Evolutionary conservation across 2,888 invertebrate species (phyloP).

Genomic region (Mythimna albipuncta): DNA sequence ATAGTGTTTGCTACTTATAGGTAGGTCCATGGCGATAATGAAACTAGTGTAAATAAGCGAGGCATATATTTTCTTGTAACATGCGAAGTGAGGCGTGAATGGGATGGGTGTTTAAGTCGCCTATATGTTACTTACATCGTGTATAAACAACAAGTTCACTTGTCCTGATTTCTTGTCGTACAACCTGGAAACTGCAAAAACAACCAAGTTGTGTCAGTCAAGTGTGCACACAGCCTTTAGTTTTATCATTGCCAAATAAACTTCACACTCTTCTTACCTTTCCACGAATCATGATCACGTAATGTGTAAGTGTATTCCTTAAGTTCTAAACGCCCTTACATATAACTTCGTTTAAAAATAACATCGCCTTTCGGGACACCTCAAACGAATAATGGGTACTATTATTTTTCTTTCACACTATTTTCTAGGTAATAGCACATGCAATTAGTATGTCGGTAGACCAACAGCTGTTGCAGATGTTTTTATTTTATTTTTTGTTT

Average conservation of each 20-base stretch:
- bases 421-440: slow-evolving; percentile 8
- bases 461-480: slow-evolving; percentile 19
- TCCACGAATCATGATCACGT: background rate
- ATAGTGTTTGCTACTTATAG: background rate
- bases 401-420: slow-evolving; percentile 5
- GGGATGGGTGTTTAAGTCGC: too few species aligned
- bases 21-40: too few species aligned
- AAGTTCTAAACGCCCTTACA: too few species aligned
- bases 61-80: too few species aligned
- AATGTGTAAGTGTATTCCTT: background rate
- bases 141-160: background rate
- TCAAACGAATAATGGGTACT: background rate
- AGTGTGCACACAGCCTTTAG: background rate
- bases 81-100: too few species aligned
- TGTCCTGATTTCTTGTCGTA: background rate
- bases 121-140: background rate
- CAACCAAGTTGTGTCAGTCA: background rate
- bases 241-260: background rate
- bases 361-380: background rate
- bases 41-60: too few species aligned
- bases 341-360: slow-evolving; percentile 3
- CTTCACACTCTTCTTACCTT: slow-evolving; percentile 3
- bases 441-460: background rate
- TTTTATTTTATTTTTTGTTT: background rate
- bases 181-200: background rate